Evolutionary conservation across 2,113 vertebrate species (phyloP), one percentile per base, ranked within the genome.

Genomic region (Lampris incognitus): DNA sequence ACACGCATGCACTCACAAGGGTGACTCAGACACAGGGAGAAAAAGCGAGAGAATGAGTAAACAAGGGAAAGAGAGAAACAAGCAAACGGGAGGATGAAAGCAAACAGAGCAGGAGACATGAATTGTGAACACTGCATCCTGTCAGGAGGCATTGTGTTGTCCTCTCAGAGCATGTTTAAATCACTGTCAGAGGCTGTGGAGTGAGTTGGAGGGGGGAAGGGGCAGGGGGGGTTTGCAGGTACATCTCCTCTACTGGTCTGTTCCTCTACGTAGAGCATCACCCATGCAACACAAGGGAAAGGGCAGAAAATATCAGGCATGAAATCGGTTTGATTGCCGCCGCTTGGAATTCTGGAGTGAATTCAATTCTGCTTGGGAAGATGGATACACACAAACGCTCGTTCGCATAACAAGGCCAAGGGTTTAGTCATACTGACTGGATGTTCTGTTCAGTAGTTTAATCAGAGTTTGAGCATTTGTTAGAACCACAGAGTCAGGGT

Each of bases 81-180:
- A 74, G 61, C 76, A 5, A 36, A 71, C 6, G 60, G 60, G 61
- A 76, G 70, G 69, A 78, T 54, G 37, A 78, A 79, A 51, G 61
- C n/a, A 68, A 84, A 75, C 6, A 57, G 69, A 75, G 76, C 67
- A 69, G 46, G 61, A 11, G 69, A 72, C 55, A 72, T 76, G 13
- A 72, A 74, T 1, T 59, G 72, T 78, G 82, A 75, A 85, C 62
- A 59, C 40, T 76, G 86, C 84, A 83, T 71, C 76, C 78, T 86
- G 86, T 87, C 85, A 77, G 67, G 48, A 54, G 66, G 77, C 81
- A 84, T 81, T 74, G 81, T 65, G 81, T 79, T 65, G 69, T 85
- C 58, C 84, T 74, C 77, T 87, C 78, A 0, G 46, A 76, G 81
- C 48, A 72, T 9, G 59, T 86, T 85, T 90, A 88, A 88, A 90